Conservation (phyloP, 23 tunicate genomes). For the Clavelina lepadiformis region DNA sequence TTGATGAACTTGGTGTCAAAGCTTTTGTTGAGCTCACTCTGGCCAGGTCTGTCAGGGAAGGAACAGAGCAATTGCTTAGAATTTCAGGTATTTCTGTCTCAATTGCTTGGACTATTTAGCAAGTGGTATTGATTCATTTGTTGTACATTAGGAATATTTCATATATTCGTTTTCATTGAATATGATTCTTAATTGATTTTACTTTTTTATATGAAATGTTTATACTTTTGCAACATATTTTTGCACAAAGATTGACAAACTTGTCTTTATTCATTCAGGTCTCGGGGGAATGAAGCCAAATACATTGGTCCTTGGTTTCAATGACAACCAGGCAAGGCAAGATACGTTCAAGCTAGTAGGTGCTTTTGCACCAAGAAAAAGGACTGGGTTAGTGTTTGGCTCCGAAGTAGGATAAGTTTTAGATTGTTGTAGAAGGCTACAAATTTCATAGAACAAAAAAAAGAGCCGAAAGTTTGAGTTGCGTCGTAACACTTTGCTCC, state of each 20-base stretch:
- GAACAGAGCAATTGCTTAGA: conserved; percentile 88
- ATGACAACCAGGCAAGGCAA: conserved; percentile 49
- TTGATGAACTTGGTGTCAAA: conserved; percentile 79
- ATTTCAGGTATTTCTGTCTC: conserved; percentile 71
- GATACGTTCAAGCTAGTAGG: conserved; percentile 66
- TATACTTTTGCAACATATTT: no score
- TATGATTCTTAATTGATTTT: no score
- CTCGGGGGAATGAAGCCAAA: conserved; percentile 99
- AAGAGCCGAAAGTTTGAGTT: no score
- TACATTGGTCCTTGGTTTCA: conserved; percentile 87
- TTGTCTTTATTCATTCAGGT: conserved; percentile 35
- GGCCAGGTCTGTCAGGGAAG: conserved; percentile 69
- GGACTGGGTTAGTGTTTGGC: conserved; percentile 32
- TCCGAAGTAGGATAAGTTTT: background rate
- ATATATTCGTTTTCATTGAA: no score
- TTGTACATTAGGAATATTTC: no score
- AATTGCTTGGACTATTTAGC: no score
- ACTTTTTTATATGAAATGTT: no score
- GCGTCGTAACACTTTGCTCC: no score
- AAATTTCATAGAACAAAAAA: no score
- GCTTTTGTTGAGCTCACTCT: conserved; percentile 95
- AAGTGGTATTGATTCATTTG: no score
- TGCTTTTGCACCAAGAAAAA: conserved; percentile 24
- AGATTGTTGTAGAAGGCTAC: no score
- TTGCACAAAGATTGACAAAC: no score